Evolutionary conservation across 2,888 invertebrate genomes (phyloP).

Genomic region (Drosophila villosipedis): DNA sequence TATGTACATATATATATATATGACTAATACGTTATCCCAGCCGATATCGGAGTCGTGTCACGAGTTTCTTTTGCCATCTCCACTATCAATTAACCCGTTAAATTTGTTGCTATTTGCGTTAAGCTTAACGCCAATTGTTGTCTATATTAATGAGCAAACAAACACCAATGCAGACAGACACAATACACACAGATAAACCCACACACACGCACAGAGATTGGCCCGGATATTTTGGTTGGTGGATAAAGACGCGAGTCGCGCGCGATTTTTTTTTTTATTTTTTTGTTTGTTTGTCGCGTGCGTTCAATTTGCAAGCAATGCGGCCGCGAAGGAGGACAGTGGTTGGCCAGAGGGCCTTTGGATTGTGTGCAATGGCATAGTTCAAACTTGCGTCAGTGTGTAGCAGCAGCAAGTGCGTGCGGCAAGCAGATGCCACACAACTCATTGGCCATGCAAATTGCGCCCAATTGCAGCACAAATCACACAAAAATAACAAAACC

Average conservation of each 20-base stretch:
- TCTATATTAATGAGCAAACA: constrained; percentile 29
- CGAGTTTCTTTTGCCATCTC: constrained; percentile 9
- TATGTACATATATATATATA: too few relatives aligned
- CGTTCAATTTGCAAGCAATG: constrained; percentile 51
- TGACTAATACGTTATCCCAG: not conserved
- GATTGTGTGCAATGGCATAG: constrained; percentile 59
- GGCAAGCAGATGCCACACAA: constrained; percentile 9
- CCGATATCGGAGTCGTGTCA: constrained; percentile 20
- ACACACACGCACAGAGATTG: not conserved
- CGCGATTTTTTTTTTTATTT: constrained; percentile 60
- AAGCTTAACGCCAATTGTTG: constrained; percentile 51
- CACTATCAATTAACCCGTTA: constrained; percentile 52
- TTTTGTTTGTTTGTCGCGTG: constrained; percentile 71
- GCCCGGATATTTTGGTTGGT: not conserved
- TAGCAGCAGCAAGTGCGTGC: constrained; percentile 16
- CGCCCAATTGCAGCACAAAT: constrained; percentile 53
- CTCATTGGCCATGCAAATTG: constrained; percentile 64
- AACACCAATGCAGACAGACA: not conserved
- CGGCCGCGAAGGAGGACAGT: not conserved
- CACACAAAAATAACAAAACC: not conserved
- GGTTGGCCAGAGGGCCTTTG: constrained; percentile 5
- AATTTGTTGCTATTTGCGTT: constrained; percentile 59
- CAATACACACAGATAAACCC: not conserved
- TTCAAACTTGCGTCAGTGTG: constrained; percentile 26
- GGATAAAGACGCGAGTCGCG: constrained; percentile 29